These are phyloP conservation scores for Crypturellus tataupa DNA, from an alignment of 2,797 vertebrate species.

Conservation along the genomic window DNA sequence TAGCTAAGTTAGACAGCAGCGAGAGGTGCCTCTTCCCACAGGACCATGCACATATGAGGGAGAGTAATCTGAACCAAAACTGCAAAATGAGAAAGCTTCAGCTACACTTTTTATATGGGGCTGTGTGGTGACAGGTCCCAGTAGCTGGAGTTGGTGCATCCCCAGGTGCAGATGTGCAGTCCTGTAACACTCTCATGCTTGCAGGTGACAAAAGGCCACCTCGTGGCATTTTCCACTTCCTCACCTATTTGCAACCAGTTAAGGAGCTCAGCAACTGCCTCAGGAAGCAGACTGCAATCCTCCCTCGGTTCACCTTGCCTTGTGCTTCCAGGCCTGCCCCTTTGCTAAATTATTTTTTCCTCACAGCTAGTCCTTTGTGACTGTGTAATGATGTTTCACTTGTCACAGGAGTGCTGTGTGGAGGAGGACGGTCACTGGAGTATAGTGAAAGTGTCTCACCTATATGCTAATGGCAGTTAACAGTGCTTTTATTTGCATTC, in stretches of 20 bases:
- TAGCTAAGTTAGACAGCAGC: neutral
- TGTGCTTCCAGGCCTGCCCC: accelerated
- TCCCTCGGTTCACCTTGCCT: neutral
- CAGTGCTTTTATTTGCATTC: neutral
- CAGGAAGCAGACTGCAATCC: neutral
- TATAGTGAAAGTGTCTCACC: neutral
- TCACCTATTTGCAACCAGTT: neutral
- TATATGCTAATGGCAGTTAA: neutral
- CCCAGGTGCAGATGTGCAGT: accelerated
- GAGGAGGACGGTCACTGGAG: neutral
- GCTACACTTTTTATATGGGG: neutral
- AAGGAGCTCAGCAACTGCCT: accelerated
- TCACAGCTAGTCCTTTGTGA: neutral
- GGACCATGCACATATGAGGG: neutral
- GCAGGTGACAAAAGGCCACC: accelerated
- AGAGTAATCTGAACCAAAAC: neutral
- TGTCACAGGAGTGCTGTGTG: neutral
- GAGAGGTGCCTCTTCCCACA: accelerated
- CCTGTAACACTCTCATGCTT: accelerated
- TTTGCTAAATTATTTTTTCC: neutral
- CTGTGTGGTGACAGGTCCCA: neutral
- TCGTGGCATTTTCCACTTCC: neutral
- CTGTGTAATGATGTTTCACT: neutral
- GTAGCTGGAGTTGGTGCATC: neutral
- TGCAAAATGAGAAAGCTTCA: neutral